Percentiles rank a stretch among this genome's conserved stretches.
Evolutionary conservation across 2,888 invertebrate genomes (phyloP).

Genomic region (Drosophila austrosaltans): DNA sequence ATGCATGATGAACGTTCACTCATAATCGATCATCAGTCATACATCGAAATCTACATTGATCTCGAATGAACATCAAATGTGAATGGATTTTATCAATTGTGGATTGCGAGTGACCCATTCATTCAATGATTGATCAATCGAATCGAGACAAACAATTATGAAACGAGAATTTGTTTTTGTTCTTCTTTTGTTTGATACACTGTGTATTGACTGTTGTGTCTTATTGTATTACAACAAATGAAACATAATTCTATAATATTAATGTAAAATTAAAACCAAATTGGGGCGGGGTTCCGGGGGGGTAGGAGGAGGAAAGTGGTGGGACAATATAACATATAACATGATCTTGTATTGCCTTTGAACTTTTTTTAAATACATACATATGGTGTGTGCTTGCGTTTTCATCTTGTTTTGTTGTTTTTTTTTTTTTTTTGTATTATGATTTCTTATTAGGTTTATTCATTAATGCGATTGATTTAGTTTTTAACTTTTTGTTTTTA

Average conservation of each 20-base stretch:
- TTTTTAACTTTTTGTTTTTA: background rate
- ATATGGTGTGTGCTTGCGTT: constrained; percentile 11
- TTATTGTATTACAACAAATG: constrained; percentile 13
- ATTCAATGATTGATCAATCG: constrained; percentile 6
- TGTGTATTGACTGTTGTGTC: constrained; percentile 10
- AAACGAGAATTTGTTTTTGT: constrained; percentile 3
- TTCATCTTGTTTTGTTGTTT: background rate
- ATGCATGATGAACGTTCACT: background rate
- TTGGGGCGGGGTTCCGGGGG: background rate
- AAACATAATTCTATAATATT: constrained; percentile 13
- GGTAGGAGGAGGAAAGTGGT: background rate
- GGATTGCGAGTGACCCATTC: background rate
- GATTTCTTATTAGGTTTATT: constrained; percentile 1
- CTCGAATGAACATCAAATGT: background rate
- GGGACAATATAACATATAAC: constrained; percentile 12
- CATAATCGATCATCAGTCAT: constrained; percentile 2
- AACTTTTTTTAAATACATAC: constrained; percentile 18
- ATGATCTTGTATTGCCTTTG: constrained; percentile 20
- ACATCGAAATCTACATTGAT: background rate
- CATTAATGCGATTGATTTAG: constrained; percentile 9
- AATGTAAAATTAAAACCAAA: constrained; percentile 14
- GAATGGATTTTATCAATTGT: background rate
- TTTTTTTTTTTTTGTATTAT: background rate
- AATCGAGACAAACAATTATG: constrained; percentile 1
- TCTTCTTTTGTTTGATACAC: constrained; percentile 8